Conservation (phyloP, 2,113 vertebrate species). For the Pithys albifrons region DNA sequence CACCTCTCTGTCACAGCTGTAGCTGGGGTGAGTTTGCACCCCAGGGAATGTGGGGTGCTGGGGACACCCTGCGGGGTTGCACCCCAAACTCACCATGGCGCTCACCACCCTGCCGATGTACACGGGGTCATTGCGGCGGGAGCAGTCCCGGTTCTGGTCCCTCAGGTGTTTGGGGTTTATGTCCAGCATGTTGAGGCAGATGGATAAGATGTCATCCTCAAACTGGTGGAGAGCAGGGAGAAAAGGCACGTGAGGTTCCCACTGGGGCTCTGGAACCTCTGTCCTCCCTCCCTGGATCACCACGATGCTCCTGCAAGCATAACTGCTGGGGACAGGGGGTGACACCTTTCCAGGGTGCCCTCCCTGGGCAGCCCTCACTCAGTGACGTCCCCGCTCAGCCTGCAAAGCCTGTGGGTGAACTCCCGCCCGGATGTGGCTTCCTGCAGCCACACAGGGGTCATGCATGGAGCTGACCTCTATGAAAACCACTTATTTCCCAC, state of each 20-base stretch:
- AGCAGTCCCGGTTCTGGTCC: slow-evolving; percentile 77
- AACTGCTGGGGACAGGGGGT: not conserved
- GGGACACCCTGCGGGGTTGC: not conserved
- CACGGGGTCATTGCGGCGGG: slow-evolving; percentile 74
- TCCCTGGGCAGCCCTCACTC: fast-evolving
- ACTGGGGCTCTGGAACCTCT: not conserved
- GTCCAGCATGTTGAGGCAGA: slow-evolving; percentile 84
- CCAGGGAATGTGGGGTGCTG: not conserved
- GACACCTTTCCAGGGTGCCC: not conserved
- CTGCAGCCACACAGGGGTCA: fast-evolving
- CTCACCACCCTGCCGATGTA: slow-evolving; percentile 87
- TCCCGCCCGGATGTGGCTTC: not conserved
- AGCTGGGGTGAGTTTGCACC: not conserved
- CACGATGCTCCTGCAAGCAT: not conserved
- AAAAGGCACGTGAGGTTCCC: not conserved
- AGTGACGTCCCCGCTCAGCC: not conserved
- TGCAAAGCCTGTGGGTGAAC: not conserved
- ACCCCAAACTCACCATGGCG: slow-evolving; percentile 80
- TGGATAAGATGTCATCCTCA: slow-evolving; percentile 80
- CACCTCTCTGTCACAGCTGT: not conserved
- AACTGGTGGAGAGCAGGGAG: slow-evolving; percentile 72
- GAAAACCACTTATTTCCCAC: not conserved
- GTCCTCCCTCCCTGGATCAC: not conserved
- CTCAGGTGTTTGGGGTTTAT: slow-evolving; percentile 83
- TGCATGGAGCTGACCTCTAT: fast-evolving